These are phyloP conservation scores for Brachyistius frenatus DNA, from an alignment of 2,113 vertebrate species.

Conservation along the genomic window DNA sequence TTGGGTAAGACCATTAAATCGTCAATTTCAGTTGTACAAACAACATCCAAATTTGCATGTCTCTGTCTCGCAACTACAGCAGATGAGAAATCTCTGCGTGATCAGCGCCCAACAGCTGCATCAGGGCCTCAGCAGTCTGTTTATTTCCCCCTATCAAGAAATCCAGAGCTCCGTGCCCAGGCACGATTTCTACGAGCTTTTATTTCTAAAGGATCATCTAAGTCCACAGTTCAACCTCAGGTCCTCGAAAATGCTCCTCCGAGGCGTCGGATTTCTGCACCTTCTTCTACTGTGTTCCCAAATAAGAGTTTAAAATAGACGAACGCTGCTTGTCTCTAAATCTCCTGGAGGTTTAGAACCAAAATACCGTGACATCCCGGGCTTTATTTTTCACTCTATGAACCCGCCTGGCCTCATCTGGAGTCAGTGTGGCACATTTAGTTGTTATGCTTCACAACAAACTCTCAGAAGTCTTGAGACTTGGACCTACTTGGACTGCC, in stretches of 20 bases:
- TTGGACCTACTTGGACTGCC: not conserved
- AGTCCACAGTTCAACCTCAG: not conserved
- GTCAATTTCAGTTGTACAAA: too few species aligned
- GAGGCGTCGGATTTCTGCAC: not conserved
- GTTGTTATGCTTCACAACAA: not conserved
- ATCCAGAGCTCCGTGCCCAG: too few species aligned
- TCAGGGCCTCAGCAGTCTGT: too few species aligned
- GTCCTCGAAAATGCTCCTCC: not conserved
- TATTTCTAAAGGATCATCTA: not conserved
- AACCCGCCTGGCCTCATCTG: not conserved
- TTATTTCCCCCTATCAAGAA: too few species aligned
- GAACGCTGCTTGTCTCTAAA: not conserved
- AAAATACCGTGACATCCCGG: not conserved
- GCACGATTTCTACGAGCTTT: not conserved
- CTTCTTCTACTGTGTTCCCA: not conserved
- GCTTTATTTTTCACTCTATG: not conserved
- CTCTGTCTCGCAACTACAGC: too few species aligned
- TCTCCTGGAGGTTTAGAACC: conserved; percentile 2
- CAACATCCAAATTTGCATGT: too few species aligned
- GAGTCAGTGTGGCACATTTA: not conserved
- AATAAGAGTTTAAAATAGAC: conserved; percentile 5
- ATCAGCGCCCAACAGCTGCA: too few species aligned
- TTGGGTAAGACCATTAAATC: too few species aligned
- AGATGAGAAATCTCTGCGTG: too few species aligned
- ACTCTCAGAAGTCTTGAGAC: not conserved